These are phyloP conservation scores for Masnerella sp. DNA, from an alignment of 2,888 invertebrate genomes.

Conservation along the genomic window DNA sequence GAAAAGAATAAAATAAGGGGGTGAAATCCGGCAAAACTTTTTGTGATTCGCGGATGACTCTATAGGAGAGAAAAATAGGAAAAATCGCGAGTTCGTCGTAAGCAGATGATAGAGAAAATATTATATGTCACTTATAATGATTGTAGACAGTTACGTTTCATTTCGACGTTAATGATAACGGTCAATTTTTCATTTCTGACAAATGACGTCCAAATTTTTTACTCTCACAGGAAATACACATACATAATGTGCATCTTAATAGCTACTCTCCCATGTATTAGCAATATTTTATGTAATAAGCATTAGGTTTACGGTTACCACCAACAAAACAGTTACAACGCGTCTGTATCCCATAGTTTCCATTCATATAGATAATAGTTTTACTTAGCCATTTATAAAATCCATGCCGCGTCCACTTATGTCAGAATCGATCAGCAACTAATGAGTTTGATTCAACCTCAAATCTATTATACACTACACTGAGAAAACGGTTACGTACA, in stretches of 20 bases:
- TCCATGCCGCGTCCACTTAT: slow-evolving; percentile 55
- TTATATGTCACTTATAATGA: slow-evolving; percentile 55
- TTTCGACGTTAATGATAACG: slow-evolving; percentile 62
- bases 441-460: too few relatives aligned
- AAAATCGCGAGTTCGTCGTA: slow-evolving; percentile 60
- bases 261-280: slow-evolving; percentile 64
- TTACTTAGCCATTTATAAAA: slow-evolving; percentile 64
- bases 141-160: slow-evolving; percentile 56
- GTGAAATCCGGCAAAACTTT: slow-evolving; percentile 11
- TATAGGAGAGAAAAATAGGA: slow-evolving; percentile 59
- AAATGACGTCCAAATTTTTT: slow-evolving; percentile 48
- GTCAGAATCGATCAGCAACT: slow-evolving; percentile 54
- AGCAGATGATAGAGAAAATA: slow-evolving; percentile 60
- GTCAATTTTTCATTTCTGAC: slow-evolving; percentile 54
- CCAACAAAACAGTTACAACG: slow-evolving; percentile 61
- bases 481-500: too few relatives aligned
- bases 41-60: slow-evolving; percentile 33
- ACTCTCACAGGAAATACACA: slow-evolving; percentile 57
- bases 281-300: slow-evolving; percentile 67
- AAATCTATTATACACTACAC: too few relatives aligned
- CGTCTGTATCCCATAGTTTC: slow-evolving; percentile 70
- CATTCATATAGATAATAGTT: slow-evolving; percentile 69
- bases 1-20: too few relatives aligned
- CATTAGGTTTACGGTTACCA: slow-evolving; percentile 64
- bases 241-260: slow-evolving; percentile 44